Evolutionary conservation across 2,888 invertebrate genomes (phyloP).

Genomic region (Congeria kusceri): DNA sequence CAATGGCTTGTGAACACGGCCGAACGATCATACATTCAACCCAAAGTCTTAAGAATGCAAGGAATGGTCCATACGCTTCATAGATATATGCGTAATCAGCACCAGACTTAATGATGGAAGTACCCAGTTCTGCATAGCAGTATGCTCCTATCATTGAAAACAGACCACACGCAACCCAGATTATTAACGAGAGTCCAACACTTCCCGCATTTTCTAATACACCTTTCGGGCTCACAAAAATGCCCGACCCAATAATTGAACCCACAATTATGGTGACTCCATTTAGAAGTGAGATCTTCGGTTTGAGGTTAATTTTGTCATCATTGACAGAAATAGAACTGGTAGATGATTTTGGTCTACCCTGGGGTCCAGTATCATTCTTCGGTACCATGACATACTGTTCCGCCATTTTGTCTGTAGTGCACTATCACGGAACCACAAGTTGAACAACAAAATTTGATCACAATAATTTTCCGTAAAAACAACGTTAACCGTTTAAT

Average conservation of each 20-base stretch:
- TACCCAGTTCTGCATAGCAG: constrained; percentile 98
- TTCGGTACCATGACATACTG: constrained; percentile 25
- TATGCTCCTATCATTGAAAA: constrained; percentile 99
- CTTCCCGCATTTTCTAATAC: constrained; percentile 96
- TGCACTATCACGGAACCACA: neutral
- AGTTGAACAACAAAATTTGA: neutral
- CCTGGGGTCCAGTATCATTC: neutral
- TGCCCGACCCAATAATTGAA: constrained; percentile 98
- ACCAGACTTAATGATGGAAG: constrained; percentile 90
- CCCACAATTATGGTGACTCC: constrained; percentile 98
- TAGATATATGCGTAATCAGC: constrained; percentile 99
- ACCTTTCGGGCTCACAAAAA: constrained; percentile 97
- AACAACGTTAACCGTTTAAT: too few relatives aligned
- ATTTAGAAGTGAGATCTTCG: constrained; percentile 97
- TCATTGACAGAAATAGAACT: constrained; percentile 36
- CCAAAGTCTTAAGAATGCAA: constrained; percentile 98
- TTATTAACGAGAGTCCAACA: constrained; percentile 95
- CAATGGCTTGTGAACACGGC: constrained; percentile 95
- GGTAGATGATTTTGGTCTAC: constrained; percentile 16
- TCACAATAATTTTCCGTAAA: too few relatives aligned
- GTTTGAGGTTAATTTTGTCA: constrained; percentile 90
- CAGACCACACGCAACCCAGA: constrained; percentile 95
- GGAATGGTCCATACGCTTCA: constrained; percentile 98
- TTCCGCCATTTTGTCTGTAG: constrained; percentile 26
- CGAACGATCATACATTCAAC: constrained; percentile 99